Evolutionary conservation across 2,113 vertebrate genomes (phyloP), one percentile per base, ranked within the genome.

Genomic region (Brachyhypopomus gauderio): DNA sequence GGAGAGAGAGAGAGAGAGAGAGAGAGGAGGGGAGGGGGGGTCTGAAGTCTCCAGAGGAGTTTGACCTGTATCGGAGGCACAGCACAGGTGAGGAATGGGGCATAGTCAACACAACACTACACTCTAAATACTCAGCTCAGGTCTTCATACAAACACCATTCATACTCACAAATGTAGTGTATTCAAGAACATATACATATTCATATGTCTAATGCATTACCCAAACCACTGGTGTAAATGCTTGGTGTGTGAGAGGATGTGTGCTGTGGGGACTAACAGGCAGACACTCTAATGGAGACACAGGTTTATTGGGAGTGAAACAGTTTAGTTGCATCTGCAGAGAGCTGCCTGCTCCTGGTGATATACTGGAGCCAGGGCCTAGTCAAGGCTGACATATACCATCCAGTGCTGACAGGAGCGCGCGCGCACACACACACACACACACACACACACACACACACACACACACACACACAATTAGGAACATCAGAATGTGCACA

Each of bases 331-430:
- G 89, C 83, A 88, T 88, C 88, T 90, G 88, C 89, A 91, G 87
- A 87, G 88, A 90, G 89, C 90, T 90, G 87, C 89, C 88, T 92
- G 90, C 90, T 91, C 91, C 89, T 87, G 88, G 86, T 92, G 91
- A 92, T 92, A 89, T 91, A 92, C 89, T 88, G 88, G 86, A 90
- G 91, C 89, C 89, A 91, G 90, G 85, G 71, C 81, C 84, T 90
- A 86, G 91, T 92, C 90, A 91, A 90, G 89, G 88, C 91, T 92
- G 91, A 91, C 90, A 90, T 89, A 90, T 89, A 89, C 85, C 87
- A 89, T 92, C 90, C 87, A 90, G 85, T 83, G 85, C 87, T 92
- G 91, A 92, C 90, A 92, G 90, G 72, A 85, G 74, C 75, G 3
- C 76, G 64, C 72, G 82, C 72, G 85, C 78, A 73, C 66, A 81